Evolutionary conservation across 1,140 invertebrate species (phyloP).

Genomic region (Drosophila pandora): DNA sequence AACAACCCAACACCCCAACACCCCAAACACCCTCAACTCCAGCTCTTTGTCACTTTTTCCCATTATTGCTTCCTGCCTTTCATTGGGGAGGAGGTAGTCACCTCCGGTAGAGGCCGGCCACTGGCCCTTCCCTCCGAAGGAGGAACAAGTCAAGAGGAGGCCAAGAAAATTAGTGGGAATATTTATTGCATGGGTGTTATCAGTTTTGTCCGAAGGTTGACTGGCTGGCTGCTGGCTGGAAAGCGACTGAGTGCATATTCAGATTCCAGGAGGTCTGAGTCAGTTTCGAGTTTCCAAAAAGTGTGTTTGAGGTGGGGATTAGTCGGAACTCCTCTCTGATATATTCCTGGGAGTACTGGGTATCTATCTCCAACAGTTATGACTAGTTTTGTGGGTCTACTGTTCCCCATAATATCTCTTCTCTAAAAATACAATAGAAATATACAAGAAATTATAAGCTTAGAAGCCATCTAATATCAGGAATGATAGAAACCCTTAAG

Average conservation of each 20-base stretch:
- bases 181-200: constrained; percentile 70
- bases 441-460: no score
- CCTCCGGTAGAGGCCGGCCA: no score
- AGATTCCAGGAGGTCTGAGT: constrained; percentile 14
- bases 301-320: no score
- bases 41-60: constrained; percentile 2
- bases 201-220: constrained; percentile 14
- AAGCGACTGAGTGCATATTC: constrained; percentile 29
- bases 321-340: no score
- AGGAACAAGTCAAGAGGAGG: constrained; percentile 36
- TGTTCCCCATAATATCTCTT: no score
- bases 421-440: no score
- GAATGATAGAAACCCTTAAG: no score
- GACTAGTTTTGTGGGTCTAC: no score
- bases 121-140: constrained; percentile 10
- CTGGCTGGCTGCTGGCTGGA: no score
- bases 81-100: constrained; percentile 34
- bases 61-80: constrained; percentile 40
- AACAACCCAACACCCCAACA: not conserved
- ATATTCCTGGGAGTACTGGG: no score
- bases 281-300: constrained; percentile 1
- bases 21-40: not conserved
- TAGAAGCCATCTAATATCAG: no score
- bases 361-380: no score
- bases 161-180: constrained; percentile 74